Conservation (phyloP, 92 coral and sea anemone genomes). For the Actinostola sp. region DNA sequence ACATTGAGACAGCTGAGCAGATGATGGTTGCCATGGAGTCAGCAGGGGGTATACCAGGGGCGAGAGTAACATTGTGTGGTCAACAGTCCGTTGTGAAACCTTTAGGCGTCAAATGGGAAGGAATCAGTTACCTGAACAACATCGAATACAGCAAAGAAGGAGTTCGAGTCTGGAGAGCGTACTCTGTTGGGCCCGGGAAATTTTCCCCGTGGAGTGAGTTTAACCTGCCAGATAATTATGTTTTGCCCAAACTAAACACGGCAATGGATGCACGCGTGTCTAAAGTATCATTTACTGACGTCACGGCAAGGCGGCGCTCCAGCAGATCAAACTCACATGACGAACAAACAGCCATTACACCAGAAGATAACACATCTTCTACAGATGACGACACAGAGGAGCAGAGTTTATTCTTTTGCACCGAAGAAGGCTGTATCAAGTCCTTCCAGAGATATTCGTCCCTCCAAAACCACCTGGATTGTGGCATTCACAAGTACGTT, state of each 20-base stretch:
- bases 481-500: slow-evolving; percentile 48
- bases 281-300: background rate
- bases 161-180: slow-evolving; percentile 25
- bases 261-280: background rate
- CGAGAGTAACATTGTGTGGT: slow-evolving; percentile 26
- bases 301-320: too few relatives aligned
- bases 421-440: slow-evolving; percentile 50
- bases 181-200: slow-evolving; percentile 5
- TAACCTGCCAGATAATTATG: background rate
- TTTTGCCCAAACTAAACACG: background rate
- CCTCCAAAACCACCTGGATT: slow-evolving; percentile 48
- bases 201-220: background rate
- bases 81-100: slow-evolving; percentile 22
- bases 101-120: slow-evolving; percentile 9
- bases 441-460: slow-evolving; percentile 41
- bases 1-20: slow-evolving; percentile 31
- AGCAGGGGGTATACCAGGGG: slow-evolving; percentile 34
- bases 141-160: background rate
- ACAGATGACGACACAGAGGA: slow-evolving; percentile 1
- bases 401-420: slow-evolving; percentile 30
- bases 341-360: background rate
- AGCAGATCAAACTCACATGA: background rate
- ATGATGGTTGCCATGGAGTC: slow-evolving; percentile 37
- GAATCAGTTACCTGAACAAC: slow-evolving; percentile 24
- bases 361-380: background rate